These are phyloP conservation scores for Aurelia aurita DNA, from an alignment of 30 jellyfish, hydroid and myxozoan species.

Conservation along the genomic window DNA sequence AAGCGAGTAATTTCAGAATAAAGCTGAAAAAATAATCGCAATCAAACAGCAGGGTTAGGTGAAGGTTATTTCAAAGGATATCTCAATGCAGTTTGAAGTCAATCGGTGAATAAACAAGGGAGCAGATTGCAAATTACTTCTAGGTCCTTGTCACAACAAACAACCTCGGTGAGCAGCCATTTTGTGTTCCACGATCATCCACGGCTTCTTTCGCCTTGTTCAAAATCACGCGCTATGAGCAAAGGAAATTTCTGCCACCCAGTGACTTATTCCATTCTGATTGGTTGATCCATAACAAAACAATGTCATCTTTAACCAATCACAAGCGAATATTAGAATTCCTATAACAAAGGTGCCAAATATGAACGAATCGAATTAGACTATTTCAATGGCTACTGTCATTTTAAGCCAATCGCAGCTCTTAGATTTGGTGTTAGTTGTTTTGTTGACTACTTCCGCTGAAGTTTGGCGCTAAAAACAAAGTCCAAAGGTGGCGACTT, in stretches of 20 bases:
- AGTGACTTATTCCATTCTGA: constrained; percentile 48
- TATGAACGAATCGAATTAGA: background rate
- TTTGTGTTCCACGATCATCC: constrained; percentile 58
- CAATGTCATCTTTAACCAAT: constrained; percentile 44
- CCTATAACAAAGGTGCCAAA: background rate
- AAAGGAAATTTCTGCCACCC: constrained; percentile 88
- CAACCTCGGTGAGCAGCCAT: constrained; percentile 49
- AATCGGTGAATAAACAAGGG: background rate
- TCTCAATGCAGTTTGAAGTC: constrained; percentile 1
- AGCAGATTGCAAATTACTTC: constrained; percentile 15
- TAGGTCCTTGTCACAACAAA: constrained; percentile 23
- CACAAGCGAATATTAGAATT: background rate
- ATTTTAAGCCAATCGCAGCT: background rate
- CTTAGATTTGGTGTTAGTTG: background rate
- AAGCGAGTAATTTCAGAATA: background rate
- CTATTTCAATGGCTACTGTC: background rate
- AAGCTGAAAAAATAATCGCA: background rate
- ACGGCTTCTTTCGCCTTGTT: constrained; percentile 95
- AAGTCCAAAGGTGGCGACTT: constrained; percentile 4
- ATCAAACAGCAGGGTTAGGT: too few species aligned
- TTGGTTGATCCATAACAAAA: constrained; percentile 41
- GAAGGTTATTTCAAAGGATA: too few species aligned
- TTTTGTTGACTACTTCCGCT: constrained; percentile 25
- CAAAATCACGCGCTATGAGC: constrained; percentile 98
- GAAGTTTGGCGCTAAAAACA: constrained; percentile 68